phyloP scores from a whole-genome alignment of 2,797 vertebrate genomes.

The Glossophaga mutica region DNA sequence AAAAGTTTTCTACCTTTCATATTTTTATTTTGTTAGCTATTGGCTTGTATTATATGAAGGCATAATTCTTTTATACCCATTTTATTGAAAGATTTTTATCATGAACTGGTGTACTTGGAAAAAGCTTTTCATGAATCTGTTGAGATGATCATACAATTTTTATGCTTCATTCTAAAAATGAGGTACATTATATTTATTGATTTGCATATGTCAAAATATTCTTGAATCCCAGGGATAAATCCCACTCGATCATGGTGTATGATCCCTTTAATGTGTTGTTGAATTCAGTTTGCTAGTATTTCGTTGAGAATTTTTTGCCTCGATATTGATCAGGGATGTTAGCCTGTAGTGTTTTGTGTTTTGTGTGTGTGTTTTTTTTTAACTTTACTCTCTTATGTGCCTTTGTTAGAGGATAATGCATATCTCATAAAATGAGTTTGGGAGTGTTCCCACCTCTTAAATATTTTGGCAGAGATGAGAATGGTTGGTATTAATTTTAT shows the following conservation, averaged over 20 bases:
- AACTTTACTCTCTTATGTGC: background rate
- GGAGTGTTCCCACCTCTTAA: background rate
- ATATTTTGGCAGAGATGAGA: background rate
- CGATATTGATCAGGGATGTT: background rate
- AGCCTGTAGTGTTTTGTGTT: background rate
- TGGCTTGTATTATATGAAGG: background rate
- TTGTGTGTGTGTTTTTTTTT: no score
- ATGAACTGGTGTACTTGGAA: background rate
- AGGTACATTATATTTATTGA: background rate
- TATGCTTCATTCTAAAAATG: background rate
- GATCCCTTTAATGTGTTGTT: background rate
- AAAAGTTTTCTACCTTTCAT: background rate
- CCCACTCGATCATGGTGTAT: background rate
- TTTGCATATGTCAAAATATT: background rate
- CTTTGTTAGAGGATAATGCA: background rate
- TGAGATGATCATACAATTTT: background rate
- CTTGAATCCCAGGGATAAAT: background rate
- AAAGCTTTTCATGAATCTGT: background rate
- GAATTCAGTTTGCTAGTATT: background rate
- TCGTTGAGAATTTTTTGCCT: background rate
- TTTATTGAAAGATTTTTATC: background rate
- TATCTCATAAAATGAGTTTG: background rate
- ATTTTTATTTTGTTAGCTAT: background rate
- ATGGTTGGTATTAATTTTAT: background rate
- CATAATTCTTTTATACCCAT: background rate